A percentile compares a stretch with the other conserved stretches of the same genome.
Conservation (phyloP, 2,113 vertebrate genomes). For the Alaudala cheleensis region DNA sequence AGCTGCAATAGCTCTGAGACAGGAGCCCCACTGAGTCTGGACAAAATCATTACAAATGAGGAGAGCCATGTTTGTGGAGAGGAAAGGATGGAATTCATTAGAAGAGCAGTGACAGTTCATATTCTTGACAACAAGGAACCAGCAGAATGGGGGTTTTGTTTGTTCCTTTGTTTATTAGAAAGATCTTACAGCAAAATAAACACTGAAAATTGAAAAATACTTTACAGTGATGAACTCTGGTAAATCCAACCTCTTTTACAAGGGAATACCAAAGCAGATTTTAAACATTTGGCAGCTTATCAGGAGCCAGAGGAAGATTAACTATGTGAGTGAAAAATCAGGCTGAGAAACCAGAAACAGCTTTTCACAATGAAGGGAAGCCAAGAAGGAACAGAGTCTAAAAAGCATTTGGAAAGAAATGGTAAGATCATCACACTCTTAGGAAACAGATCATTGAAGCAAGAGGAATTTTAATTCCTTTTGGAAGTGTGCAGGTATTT, state of each 20-base stretch:
- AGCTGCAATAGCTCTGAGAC: background rate
- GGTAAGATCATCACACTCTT: slow-evolving; percentile 12
- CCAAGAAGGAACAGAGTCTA: slow-evolving; percentile 25
- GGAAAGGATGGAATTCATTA: slow-evolving; percentile 46
- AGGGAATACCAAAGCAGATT: slow-evolving; percentile 56
- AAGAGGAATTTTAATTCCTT: slow-evolving; percentile 14
- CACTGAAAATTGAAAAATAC: slow-evolving; percentile 35
- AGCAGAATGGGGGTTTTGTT: background rate
- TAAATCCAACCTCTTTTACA: slow-evolving; percentile 44
- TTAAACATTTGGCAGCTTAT: slow-evolving; percentile 58
- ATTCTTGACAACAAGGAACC: background rate
- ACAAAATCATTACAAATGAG: background rate
- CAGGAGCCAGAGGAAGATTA: slow-evolving; percentile 56
- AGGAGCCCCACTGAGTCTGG: slow-evolving; percentile 9
- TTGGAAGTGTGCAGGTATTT: background rate
- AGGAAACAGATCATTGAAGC: slow-evolving; percentile 15
- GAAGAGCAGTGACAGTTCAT: background rate
- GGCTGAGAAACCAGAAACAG: slow-evolving; percentile 58
- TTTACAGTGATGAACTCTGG: slow-evolving; percentile 22
- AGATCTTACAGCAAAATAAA: slow-evolving; percentile 33
- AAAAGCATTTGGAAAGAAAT: slow-evolving; percentile 40
- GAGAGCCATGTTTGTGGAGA: background rate
- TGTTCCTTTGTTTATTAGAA: background rate
- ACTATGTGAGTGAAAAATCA: slow-evolving; percentile 59
- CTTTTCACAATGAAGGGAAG: slow-evolving; percentile 30